These are phyloP conservation scores for Poeciliopsis gracilis DNA, from an alignment of 2,797 vertebrate genomes.

Conservation along the genomic window DNA sequence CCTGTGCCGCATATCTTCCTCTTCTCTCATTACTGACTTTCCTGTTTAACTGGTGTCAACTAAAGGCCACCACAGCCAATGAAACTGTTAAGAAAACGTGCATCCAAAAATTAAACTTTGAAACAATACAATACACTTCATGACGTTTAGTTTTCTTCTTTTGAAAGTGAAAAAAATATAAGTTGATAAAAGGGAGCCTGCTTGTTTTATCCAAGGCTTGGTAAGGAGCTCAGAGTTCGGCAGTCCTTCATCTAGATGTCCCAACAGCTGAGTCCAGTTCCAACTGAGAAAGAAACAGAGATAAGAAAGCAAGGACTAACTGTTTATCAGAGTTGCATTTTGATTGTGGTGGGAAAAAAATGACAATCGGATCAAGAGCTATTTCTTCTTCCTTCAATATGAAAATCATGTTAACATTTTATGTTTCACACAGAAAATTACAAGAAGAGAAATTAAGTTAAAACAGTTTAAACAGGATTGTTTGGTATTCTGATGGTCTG, in stretches of 20 bases:
- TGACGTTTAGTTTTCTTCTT: slow-evolving; percentile 4
- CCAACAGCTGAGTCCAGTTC: slow-evolving; percentile 36
- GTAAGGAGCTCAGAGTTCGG: slow-evolving; percentile 2
- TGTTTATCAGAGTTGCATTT: slow-evolving; percentile 16
- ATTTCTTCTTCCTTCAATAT: background rate
- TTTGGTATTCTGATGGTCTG: background rate
- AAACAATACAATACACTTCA: slow-evolving; percentile 2
- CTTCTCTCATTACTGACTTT: too few relatives aligned
- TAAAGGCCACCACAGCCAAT: too few relatives aligned
- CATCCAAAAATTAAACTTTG: slow-evolving; percentile 19
- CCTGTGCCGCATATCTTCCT: too few relatives aligned
- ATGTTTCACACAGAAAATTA: background rate
- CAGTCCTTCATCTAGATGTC: slow-evolving; percentile 34
- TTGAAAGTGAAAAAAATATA: slow-evolving; percentile 33
- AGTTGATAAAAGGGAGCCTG: slow-evolving; percentile 2
- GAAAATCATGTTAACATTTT: background rate
- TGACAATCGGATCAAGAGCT: background rate
- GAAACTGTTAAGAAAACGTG: slow-evolving; percentile 26
- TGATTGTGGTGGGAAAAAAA: background rate
- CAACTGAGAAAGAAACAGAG: slow-evolving; percentile 40
- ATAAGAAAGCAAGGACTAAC: slow-evolving; percentile 29
- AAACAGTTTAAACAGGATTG: background rate
- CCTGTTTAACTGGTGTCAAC: too few relatives aligned
- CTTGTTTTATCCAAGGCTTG: background rate
- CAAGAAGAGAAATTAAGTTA: slow-evolving; percentile 19